Conservation (phyloP, 2,888 invertebrate species). For the Cheilosia vulpina region DNA sequence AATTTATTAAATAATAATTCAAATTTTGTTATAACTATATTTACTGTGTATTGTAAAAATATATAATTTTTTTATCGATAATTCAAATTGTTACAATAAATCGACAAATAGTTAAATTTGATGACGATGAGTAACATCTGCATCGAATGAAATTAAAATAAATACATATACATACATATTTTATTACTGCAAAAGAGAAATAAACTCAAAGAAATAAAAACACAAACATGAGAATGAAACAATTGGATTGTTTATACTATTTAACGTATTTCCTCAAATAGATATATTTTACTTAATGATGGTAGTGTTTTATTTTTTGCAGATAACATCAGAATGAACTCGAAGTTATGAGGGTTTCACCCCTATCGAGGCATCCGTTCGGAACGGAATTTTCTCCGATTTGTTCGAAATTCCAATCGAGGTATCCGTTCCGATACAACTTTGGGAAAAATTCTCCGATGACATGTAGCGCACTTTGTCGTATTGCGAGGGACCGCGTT, state of each 20-base stretch:
- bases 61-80: conserved; percentile 10
- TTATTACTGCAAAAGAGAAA: conserved; percentile 49
- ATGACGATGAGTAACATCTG: conserved; percentile 9
- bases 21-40: conserved; percentile 42
- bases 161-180: conserved; percentile 26
- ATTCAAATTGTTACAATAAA: conserved; percentile 41
- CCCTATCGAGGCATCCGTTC: no score
- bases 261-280: conserved; percentile 56
- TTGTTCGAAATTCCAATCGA: no score
- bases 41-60: conserved; percentile 10
- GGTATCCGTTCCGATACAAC: no score
- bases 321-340: not conserved
- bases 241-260: conserved; percentile 57
- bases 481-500: no score
- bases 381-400: no score
- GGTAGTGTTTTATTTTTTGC: not conserved
- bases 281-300: conserved; percentile 59
- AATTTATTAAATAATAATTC: conserved; percentile 49
- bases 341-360: no score
- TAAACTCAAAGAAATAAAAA: conserved; percentile 15
- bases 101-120: conserved; percentile 5
- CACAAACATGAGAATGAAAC: conserved; percentile 25
- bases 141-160: conserved; percentile 34
- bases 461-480: no score
- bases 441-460: no score